A percentile compares a stretch with the other conserved stretches of the same genome.
These are phyloP conservation scores for Onychomys arenicola DNA, from an alignment of 2,797 vertebrate genomes.

Conservation along the genomic window DNA sequence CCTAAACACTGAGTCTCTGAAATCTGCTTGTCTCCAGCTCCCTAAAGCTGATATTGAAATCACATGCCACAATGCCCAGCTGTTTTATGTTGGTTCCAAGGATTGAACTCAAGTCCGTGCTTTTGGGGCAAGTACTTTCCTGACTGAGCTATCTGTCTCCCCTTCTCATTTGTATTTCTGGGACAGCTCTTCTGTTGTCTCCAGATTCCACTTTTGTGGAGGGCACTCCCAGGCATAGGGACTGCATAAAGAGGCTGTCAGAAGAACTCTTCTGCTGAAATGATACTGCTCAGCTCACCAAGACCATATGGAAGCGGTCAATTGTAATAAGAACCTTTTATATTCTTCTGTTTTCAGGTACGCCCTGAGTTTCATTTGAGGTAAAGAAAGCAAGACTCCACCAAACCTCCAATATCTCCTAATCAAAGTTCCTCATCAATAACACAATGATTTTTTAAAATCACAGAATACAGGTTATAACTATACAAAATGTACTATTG, in stretches of 20 bases:
- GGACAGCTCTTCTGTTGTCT: background rate
- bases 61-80: background rate
- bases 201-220: background rate
- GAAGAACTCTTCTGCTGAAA: background rate
- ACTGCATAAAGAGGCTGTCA: too few species aligned
- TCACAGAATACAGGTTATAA: background rate
- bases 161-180: background rate
- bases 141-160: background rate
- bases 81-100: background rate
- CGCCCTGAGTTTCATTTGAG: background rate
- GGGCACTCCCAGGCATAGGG: too few species aligned
- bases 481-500: background rate
- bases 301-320: background rate
- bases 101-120: background rate
- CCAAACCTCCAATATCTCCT: background rate
- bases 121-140: background rate
- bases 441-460: background rate
- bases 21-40: background rate
- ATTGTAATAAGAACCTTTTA: background rate
- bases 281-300: rapidly evolving
- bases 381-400: background rate
- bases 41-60: background rate
- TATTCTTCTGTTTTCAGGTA: background rate
- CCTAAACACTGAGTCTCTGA: background rate
- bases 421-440: background rate